Percentiles rank a stretch among this genome's conserved stretches.
phyloP scores from a whole-genome alignment of 2,113 vertebrate genomes.

The Diglossa brunneiventris region DNA sequence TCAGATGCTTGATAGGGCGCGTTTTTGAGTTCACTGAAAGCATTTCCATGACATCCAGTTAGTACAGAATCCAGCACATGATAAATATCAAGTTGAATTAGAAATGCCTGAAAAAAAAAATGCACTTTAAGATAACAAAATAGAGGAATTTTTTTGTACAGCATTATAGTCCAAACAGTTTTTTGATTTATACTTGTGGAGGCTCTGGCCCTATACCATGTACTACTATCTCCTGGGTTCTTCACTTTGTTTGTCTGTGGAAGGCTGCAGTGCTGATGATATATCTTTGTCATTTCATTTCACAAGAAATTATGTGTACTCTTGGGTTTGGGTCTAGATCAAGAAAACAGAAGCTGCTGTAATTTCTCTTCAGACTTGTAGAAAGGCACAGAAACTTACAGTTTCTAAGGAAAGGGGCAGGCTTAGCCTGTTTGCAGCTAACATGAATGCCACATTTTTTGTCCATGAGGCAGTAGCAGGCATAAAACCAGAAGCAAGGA shows the following conservation, averaged over 20 bases:
- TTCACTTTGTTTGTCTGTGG: background rate
- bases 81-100: background rate
- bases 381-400: background rate
- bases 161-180: background rate
- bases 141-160: background rate
- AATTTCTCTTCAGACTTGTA: background rate
- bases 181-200: background rate
- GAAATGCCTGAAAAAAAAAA: background rate
- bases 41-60: background rate
- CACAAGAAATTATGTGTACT: background rate
- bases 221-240: background rate
- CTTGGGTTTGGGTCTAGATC: background rate
- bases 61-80: background rate
- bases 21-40: background rate
- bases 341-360: background rate
- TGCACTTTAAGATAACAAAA: background rate
- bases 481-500: background rate
- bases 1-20: accelerated
- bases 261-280: background rate
- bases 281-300: background rate
- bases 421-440: background rate
- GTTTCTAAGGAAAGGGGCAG: background rate
- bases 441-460: background rate
- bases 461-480: background rate
- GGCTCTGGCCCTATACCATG: background rate